phyloP scores from a whole-genome alignment of 2,888 invertebrate genomes.

The Synanthedon formicaeformis region DNA sequence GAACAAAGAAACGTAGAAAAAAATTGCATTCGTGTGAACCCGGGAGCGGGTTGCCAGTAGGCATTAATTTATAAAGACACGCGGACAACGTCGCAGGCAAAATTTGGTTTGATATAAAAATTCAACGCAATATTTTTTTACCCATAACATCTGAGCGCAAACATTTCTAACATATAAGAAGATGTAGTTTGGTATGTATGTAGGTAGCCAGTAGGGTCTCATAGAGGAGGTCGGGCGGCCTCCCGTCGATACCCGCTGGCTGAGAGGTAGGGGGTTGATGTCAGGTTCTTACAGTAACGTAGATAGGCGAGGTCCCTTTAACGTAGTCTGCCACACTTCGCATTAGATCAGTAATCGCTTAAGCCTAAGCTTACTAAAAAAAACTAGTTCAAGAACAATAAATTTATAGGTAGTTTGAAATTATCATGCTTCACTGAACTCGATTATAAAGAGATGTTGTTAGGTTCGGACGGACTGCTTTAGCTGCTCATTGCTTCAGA shows the following conservation, averaged over 20 bases:
- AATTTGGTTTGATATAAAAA: no score
- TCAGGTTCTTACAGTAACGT: background rate
- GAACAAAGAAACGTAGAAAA: no score
- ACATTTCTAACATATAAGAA: background rate
- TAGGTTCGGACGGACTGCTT: slow-evolving; percentile 13
- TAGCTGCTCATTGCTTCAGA: slow-evolving; percentile 31
- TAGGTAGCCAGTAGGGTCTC: slow-evolving; percentile 4
- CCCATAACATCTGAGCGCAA: background rate
- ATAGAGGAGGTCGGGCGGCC: slow-evolving; percentile 35
- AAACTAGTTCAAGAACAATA: background rate
- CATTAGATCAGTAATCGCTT: background rate
- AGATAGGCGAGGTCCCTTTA: background rate
- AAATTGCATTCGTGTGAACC: no score
- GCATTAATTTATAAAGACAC: no score
- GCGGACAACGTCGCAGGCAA: no score
- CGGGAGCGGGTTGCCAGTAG: no score
- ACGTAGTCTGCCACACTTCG: background rate
- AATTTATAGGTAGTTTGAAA: background rate
- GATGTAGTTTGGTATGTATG: background rate
- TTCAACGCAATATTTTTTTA: no score
- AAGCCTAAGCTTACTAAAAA: slow-evolving; percentile 1
- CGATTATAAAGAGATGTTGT: slow-evolving; percentile 13
- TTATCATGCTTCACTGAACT: background rate
- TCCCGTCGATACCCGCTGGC: slow-evolving; percentile 39
- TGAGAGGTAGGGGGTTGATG: slow-evolving; percentile 26